Conservation (phyloP, 2,888 invertebrate genomes). For the Protonemura montana region DNA sequence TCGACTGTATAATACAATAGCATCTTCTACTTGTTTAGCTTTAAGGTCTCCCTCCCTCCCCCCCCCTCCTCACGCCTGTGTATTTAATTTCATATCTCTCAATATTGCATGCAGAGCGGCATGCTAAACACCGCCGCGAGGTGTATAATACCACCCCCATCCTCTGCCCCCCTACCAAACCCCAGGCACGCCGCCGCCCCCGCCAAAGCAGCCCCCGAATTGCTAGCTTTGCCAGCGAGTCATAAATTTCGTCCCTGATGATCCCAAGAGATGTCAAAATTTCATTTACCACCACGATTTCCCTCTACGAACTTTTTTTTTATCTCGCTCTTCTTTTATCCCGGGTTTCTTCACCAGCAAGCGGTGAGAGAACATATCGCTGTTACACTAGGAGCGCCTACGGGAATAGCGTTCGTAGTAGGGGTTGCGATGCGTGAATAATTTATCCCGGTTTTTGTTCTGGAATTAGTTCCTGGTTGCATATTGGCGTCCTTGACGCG, state of each 20-base stretch:
- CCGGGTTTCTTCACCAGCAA: slow-evolving; percentile 12
- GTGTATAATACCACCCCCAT: slow-evolving; percentile 18
- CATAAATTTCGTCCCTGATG: slow-evolving; percentile 47
- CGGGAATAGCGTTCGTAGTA: slow-evolving; percentile 1
- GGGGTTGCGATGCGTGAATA: slow-evolving; percentile 44
- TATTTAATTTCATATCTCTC: slow-evolving; percentile 47
- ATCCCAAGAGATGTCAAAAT: slow-evolving; percentile 50
- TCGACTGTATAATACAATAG: not conserved
- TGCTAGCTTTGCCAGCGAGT: slow-evolving; percentile 33
- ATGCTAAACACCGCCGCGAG: slow-evolving; percentile 14
- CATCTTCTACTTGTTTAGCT: not conserved
- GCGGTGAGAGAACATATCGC: slow-evolving; percentile 21
- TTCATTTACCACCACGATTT: slow-evolving; percentile 50
- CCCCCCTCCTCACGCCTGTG: not conserved
- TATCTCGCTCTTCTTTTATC: slow-evolving; percentile 19
- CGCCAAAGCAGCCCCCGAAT: not conserved
- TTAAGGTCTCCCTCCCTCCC: not conserved
- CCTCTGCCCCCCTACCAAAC: not conserved
- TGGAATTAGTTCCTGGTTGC: slow-evolving; percentile 46
- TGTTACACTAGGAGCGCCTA: slow-evolving; percentile 24
- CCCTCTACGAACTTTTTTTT: slow-evolving; percentile 43
- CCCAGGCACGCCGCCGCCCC: not conserved
- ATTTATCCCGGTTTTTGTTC: slow-evolving; percentile 43
- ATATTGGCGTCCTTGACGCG: slow-evolving; percentile 9
- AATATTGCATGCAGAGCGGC: slow-evolving; percentile 37